Evolutionary conservation across 2,888 invertebrate genomes (phyloP), one percentile per base, ranked within the genome.

Genomic region (Rhorus exstirpatorius): DNA sequence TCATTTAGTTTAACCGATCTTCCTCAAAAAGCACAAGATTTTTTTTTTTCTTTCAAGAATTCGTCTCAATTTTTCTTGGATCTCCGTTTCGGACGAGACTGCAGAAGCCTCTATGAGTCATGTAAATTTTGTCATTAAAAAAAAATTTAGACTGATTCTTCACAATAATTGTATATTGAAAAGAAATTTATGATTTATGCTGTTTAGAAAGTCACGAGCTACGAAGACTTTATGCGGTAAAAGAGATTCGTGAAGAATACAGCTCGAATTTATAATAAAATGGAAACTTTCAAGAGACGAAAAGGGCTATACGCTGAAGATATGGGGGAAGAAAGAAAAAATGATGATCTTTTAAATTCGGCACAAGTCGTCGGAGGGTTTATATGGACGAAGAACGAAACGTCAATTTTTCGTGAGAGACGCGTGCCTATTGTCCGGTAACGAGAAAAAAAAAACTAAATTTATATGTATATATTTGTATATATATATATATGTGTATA

Each of bases 351-450:
- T 81, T 74, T n/a, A 68, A 82, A 82, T 82, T 82, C 79, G 58
- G 51, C 35, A 53, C 68, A 26, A 70, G 70, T 53, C 65, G 24
- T 31, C 65, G 31, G 26, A 12, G n/a, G 0, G 38, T 7, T 38
- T 10, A 41, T 12, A 14, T 44, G 72, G 31, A 71, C 76, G 71
- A 67, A 44, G 67, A 35, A 70, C 74, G 82, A 79, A 79, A 79
- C 65, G 79, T 79, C 70, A 82, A 82, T 82, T 79, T 79, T 76
- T 68, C 76, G 79, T 71, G 46, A 53, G 58, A 75, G 53, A 77
- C 53, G 24, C 78, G 61, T 83, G 71, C 60, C 77, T 77, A 76
- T 84, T 74, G 61, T 82, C 49, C 46, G 55, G 41, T 67, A 72
- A 79, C 31, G 65, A 77, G 74, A 67, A 76, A 76, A 77, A 72